Evolutionary conservation across 2,113 vertebrate genomes (phyloP).

Genomic region (Cinclus cinclus): DNA sequence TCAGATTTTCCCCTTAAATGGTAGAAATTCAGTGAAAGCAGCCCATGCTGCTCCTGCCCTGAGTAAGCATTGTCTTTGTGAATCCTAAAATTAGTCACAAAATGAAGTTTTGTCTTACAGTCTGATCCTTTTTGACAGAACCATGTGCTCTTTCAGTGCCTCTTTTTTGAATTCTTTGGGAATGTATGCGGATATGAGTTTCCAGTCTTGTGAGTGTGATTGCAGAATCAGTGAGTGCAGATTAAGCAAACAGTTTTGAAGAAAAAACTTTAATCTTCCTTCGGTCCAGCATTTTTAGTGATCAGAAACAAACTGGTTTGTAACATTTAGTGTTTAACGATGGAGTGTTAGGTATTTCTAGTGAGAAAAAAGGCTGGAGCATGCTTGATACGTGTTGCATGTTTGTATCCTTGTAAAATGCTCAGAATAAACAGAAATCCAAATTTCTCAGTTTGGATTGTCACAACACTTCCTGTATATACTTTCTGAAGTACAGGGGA

Average conservation of each 20-base stretch:
- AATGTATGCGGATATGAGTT: neutral
- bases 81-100: neutral
- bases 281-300: neutral
- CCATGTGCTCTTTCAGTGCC: constrained; percentile 40
- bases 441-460: neutral
- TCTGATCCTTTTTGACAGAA: neutral
- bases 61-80: neutral
- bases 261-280: neutral
- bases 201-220: neutral
- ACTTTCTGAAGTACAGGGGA: neutral
- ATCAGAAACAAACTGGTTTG: neutral
- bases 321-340: neutral
- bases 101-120: neutral
- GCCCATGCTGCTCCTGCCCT: neutral
- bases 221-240: neutral
- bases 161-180: constrained; percentile 25
- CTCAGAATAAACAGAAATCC: neutral
- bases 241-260: neutral
- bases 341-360: neutral
- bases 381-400: constrained; percentile 29
- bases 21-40: neutral
- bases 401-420: neutral
- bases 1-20: neutral
- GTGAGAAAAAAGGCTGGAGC: neutral
- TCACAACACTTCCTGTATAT: neutral